Evolutionary conservation across 2,888 invertebrate species (phyloP), one percentile per base, ranked within the genome.

Genomic region (Torymus auratus): DNA sequence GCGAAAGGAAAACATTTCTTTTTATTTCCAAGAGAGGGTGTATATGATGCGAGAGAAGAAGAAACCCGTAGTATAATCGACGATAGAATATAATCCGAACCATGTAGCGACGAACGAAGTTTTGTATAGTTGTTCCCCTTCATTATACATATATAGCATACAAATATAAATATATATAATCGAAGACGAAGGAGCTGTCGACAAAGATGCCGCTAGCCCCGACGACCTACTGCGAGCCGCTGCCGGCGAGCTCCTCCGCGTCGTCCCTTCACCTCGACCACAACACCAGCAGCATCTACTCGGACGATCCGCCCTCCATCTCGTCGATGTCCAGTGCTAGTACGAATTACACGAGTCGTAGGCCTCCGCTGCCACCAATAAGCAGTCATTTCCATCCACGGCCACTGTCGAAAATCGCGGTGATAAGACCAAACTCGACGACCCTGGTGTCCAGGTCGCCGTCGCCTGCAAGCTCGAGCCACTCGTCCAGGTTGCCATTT

Each of bases 121-220:
- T 41, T 7, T 7, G 41, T 41, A 41, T 41, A 41, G 41, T 41
- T 41, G 0, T 41, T 41, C 5, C 7, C 41, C 41, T 41, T 41
- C 7, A 41, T 41, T 41, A 41, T 41, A 41, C 5, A 41, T 41
- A 41, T 41, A 41, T 0, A 5, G 7, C 41, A 41, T 41, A 28
- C 3, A 28, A 28, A 41, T 41, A 41, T 41, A 41, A 7, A 41
- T 7, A 10, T 41, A 41, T 41, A 41, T 41, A 41, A 41, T 41
- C 41, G 7, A 41, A 41, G 41, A 41, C 41, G 7, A 41, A 11
- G 12, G 11, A 60, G 15, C 60, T 15, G 15, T 15, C 14, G 60
- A 17, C 60, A 60, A 74, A 64, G 61, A 88, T 88, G 88, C 88
- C 88, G 28, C 84, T 88, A 41, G 83, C 86, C 0, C 87, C 88